Percentiles rank a stretch among this genome's conserved stretches.
phyloP scores from a whole-genome alignment of 2,797 vertebrate genomes.

The Chaetodon trifasciatus region DNA sequence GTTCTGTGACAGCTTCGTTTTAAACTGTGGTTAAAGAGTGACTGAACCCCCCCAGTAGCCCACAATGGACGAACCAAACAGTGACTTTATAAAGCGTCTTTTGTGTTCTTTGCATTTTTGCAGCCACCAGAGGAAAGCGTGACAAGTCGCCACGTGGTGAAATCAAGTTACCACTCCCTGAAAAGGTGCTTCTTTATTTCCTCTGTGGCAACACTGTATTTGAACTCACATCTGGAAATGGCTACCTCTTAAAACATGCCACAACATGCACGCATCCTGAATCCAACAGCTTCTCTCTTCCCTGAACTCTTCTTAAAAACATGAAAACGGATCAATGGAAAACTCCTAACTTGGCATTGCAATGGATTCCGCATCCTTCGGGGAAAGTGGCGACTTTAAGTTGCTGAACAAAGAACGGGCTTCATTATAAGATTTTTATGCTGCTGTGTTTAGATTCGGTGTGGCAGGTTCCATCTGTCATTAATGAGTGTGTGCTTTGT shows the following conservation, averaged over 20 bases:
- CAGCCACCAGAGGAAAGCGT: too few relatives aligned
- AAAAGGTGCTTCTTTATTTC: background rate
- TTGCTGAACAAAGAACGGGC: conserved; percentile 1
- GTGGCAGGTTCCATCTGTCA: conserved; percentile 37
- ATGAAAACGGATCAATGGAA: conserved; percentile 10
- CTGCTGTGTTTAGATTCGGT: conserved; percentile 17
- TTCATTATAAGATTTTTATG: background rate
- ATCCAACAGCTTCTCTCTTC: background rate
- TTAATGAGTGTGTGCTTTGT: conserved; percentile 36
- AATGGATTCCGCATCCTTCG: background rate
- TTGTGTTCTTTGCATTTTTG: too few relatives aligned
- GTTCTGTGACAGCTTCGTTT: too few relatives aligned
- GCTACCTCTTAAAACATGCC: background rate
- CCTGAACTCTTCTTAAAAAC: background rate
- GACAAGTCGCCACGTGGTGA: background rate
- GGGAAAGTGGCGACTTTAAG: conserved; percentile 12
- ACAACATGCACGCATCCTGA: background rate
- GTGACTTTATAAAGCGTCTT: too few relatives aligned
- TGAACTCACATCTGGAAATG: background rate
- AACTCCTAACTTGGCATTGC: background rate
- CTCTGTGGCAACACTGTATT: background rate
- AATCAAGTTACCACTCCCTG: background rate
- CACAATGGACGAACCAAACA: too few relatives aligned
- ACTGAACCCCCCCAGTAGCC: too few relatives aligned
- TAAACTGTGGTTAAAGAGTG: too few relatives aligned